Evolutionary conservation across 2,113 vertebrate species (phyloP).

Genomic region (Daboia siamensis): DNA sequence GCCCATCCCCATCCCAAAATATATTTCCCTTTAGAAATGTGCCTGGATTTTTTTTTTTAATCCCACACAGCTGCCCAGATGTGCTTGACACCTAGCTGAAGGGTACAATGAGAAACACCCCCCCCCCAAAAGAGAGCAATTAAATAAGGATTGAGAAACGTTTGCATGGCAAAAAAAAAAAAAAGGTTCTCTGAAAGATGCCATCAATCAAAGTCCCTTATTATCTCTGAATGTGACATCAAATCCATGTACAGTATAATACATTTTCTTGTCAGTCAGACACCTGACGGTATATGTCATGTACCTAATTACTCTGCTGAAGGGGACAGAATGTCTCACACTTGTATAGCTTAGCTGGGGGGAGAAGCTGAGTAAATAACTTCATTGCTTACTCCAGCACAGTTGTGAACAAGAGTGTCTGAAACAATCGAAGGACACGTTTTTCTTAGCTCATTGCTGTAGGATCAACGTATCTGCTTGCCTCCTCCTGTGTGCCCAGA

Average conservation of each 20-base stretch:
- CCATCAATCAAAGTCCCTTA: conserved; percentile 42
- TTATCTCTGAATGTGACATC: neutral
- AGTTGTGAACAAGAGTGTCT: neutral
- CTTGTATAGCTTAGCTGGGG: neutral
- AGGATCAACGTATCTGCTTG: neutral
- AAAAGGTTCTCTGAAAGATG: conserved; percentile 33
- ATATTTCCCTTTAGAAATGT: conserved; percentile 14
- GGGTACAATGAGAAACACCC: conserved; percentile 46
- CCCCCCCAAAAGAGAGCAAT: conserved; percentile 39
- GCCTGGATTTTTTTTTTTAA: neutral
- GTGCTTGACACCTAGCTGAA: conserved; percentile 37
- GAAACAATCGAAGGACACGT: neutral
- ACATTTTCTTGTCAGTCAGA: conserved; percentile 50
- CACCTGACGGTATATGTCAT: conserved; percentile 24
- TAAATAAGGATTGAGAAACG: conserved; percentile 31
- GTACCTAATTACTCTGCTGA: conserved; percentile 14
- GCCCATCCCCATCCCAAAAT: neutral
- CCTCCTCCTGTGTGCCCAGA: neutral
- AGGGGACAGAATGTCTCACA: accelerated
- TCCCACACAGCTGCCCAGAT: conserved; percentile 37
- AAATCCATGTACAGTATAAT: conserved; percentile 22
- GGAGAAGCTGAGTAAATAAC: neutral
- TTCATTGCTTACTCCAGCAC: neutral
- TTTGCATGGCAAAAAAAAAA: conserved; percentile 28
- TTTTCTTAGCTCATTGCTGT: neutral